Base-by-base conservation (phyloP, 2,888 invertebrate genomes). In the Seira ritae region DNA sequence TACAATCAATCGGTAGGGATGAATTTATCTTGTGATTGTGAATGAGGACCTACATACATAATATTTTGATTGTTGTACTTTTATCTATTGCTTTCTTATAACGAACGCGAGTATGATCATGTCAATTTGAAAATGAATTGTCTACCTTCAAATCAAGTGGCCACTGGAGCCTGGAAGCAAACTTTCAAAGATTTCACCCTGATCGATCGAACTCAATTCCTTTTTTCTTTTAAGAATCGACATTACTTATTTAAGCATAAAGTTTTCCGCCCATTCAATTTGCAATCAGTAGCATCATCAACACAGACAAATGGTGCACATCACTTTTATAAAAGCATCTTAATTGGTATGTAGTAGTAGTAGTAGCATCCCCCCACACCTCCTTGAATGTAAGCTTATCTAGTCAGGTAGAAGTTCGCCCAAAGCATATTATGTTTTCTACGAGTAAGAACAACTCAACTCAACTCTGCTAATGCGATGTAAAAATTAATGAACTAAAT, bases 401-500 rank as follows among this genome's bases (percentile, higher is more conserved):
- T 8, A 42, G 42, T 8, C 6, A 42, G 42, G 12, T 8, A 42
- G 12, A 42, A 42, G 12, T 12, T 8, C 42, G 42, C 42, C 12
- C 42, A 6, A 12, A 42, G 42, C 42, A 42, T 42, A 42, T n/a
- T n/a, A n/a, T n/a, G 12, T 42, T 42, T 42, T 42, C 42, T 42
- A 42, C 42, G 12, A 42, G 6, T 8, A 12, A 42, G 42, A 42
- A 42, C 42, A 42, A 8, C 12, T 12, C 42, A 6, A n/a, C n/a
- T n/a, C n/a, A n/a, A n/a, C n/a, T n/a, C n/a, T n/a, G 42, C 42
- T 42, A 4, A 12, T 8, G 42, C 42, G 12, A 10, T 60, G 60
- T 60, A 60, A 60, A 60, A 71, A 70, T 66, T 80, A 81, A 81
- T 81, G 71, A 81, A 76, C 71, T 81, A 76, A 75, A 81, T 81